phyloP scores from a whole-genome alignment of 2,888 invertebrate species.

The Neocrepidodera transversa region DNA sequence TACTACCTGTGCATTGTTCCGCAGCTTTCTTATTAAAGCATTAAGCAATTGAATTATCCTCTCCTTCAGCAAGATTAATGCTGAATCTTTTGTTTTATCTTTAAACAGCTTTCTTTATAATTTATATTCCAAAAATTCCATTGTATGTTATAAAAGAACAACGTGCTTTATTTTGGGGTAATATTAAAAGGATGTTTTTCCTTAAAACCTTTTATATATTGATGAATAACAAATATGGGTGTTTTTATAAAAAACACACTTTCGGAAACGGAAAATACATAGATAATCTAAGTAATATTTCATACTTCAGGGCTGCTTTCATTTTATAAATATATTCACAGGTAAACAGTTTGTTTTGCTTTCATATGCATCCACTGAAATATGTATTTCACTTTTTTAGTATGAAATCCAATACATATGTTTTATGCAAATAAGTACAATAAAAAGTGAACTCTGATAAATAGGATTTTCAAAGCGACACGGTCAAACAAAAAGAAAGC shows the following conservation, averaged over 20 bases:
- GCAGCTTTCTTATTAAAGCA: conserved; percentile 14
- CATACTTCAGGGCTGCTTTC: neutral
- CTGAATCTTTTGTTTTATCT: conserved; percentile 22
- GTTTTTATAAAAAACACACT: conserved; percentile 13
- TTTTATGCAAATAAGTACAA: no score
- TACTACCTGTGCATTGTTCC: conserved; percentile 10
- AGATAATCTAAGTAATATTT: conserved; percentile 1
- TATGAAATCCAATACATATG: no score
- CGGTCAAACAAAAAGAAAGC: no score
- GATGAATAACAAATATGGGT: conserved; percentile 14
- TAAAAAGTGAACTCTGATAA: no score
- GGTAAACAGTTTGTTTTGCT: neutral
- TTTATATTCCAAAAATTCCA: conserved; percentile 21
- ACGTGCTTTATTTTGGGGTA: conserved; percentile 18
- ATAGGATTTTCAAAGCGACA: no score
- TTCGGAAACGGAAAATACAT: neutral
- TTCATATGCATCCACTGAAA: neutral
- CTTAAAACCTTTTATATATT: conserved; percentile 10
- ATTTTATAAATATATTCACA: neutral
- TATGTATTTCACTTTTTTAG: no score
- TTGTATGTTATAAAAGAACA: conserved; percentile 21
- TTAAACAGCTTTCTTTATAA: conserved; percentile 23
- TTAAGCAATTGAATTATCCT: conserved; percentile 19
- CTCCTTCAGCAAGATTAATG: conserved; percentile 24
- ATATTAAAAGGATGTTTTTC: conserved; percentile 17